A percentile compares a stretch with the other conserved stretches of the same genome.
Evolutionary conservation across 2,113 vertebrate genomes (phyloP).

Genomic region (Alouatta palliata): DNA sequence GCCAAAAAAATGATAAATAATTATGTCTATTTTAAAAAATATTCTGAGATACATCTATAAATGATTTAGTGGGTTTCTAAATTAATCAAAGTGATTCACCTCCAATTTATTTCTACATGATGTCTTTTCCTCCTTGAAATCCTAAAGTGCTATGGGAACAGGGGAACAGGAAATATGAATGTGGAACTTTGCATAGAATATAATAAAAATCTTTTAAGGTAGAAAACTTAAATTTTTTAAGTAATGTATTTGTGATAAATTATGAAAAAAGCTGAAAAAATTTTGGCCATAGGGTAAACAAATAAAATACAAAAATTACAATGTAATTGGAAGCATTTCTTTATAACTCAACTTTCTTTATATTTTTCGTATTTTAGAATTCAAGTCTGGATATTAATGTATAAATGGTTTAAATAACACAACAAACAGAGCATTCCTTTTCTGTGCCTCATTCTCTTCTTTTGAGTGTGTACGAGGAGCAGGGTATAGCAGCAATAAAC

Average conservation of each 20-base stretch:
- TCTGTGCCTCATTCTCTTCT: neutral
- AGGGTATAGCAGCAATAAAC: neutral
- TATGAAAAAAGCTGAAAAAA: slow-evolving; percentile 15
- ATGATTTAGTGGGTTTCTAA: neutral
- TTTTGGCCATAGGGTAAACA: neutral
- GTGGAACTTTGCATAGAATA: neutral
- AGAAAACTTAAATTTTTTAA: neutral
- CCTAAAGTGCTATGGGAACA: neutral
- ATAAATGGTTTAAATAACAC: neutral
- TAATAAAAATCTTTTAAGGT: neutral
- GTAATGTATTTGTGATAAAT: neutral
- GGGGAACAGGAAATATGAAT: neutral
- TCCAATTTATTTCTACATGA: neutral
- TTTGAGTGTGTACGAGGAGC: neutral
- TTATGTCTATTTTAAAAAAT: no score
- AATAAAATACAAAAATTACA: neutral
- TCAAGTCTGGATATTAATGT: neutral
- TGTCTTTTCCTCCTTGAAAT: neutral
- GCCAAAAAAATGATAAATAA: neutral
- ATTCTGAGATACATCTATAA: no score
- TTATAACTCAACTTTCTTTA: neutral
- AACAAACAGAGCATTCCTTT: neutral
- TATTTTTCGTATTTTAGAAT: neutral
- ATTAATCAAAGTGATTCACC: neutral
- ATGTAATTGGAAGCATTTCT: neutral